Evolutionary conservation across 2,113 vertebrate species (phyloP).

Genomic region (Erythrocercus mccallii): DNA sequence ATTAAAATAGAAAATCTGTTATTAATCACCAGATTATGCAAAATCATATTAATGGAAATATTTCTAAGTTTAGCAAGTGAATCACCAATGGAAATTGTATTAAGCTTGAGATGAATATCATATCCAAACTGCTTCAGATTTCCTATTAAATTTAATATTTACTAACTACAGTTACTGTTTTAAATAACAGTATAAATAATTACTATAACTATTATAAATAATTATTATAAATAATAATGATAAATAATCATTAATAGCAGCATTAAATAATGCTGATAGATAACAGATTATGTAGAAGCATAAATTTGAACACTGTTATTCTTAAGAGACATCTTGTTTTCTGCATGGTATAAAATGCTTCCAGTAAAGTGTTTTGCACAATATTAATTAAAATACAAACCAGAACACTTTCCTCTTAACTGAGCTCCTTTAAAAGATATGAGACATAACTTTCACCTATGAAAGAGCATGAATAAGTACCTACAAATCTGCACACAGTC

Average conservation of each 20-base stretch:
- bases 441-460: background rate
- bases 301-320: background rate
- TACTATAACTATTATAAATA: background rate
- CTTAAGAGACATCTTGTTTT: background rate
- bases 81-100: background rate
- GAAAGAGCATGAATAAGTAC: background rate
- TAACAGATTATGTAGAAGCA: background rate
- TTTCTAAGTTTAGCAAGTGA: constrained; percentile 6
- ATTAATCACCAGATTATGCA: constrained; percentile 29
- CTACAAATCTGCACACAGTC: background rate
- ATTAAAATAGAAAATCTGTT: background rate
- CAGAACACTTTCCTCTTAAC: background rate
- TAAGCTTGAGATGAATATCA: background rate
- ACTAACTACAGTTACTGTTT: background rate
- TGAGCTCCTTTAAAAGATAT: background rate
- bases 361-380: background rate
- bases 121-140: background rate
- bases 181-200: background rate
- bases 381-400: background rate
- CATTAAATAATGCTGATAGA: background rate
- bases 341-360: background rate
- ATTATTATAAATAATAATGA: background rate
- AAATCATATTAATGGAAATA: background rate
- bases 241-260: background rate
- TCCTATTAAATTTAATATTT: background rate